These are phyloP conservation scores for Drosophila pruinosa DNA, from an alignment of 1,140 invertebrate species.

Conservation along the genomic window DNA sequence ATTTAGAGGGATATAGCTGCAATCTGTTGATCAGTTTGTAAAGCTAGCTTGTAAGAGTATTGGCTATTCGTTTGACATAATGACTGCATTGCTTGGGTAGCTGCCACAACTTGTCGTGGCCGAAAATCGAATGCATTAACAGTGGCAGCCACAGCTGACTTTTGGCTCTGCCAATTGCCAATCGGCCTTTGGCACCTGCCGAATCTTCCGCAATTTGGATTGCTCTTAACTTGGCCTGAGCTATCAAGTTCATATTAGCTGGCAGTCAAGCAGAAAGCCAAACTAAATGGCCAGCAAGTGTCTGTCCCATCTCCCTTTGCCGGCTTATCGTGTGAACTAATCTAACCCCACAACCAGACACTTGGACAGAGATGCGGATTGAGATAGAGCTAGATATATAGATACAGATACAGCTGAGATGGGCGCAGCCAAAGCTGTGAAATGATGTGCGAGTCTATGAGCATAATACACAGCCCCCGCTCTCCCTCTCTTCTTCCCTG, in stretches of 20 bases:
- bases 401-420: not conserved
- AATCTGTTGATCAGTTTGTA: not conserved
- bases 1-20: too few relatives aligned
- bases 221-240: not conserved
- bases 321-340: conserved; percentile 79
- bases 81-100: not conserved
- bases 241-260: conserved; percentile 66
- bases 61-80: too few relatives aligned
- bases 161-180: not conserved
- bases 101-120: not conserved
- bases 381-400: not conserved
- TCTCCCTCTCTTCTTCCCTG: not conserved
- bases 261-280: conserved; percentile 62
- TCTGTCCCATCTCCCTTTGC: conserved; percentile 29
- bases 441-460: conserved; percentile 72
- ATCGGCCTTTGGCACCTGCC: not conserved
- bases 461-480: conserved; percentile 48
- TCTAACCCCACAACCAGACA: conserved; percentile 42
- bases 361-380: not conserved
- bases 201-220: conserved; percentile 44
- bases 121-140: not conserved
- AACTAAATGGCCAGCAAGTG: conserved; percentile 23
- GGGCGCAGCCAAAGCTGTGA: conserved; percentile 45
- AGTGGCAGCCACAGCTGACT: too few relatives aligned
- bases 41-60: too few relatives aligned